Conservation (phyloP, 2,797 vertebrate genomes). For the Fistularia tabacaria region DNA sequence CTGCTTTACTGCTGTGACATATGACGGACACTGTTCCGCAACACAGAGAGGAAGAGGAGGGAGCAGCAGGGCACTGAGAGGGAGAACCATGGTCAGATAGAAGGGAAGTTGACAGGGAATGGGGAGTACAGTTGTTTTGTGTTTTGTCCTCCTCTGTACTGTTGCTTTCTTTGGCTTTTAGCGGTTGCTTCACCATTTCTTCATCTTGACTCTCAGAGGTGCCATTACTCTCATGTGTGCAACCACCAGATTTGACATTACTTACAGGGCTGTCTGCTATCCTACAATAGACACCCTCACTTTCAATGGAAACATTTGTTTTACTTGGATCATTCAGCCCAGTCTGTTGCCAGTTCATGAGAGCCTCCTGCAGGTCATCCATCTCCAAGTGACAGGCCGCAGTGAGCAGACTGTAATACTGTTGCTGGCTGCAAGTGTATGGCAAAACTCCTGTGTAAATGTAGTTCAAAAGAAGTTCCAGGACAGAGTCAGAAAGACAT, state of each 20-base stretch:
- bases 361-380: constrained; percentile 58
- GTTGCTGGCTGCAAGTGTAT: constrained; percentile 20
- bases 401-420: constrained; percentile 49
- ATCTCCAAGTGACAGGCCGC: constrained; percentile 71
- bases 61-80: constrained; percentile 2
- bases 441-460: constrained; percentile 71
- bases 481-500: constrained; percentile 55
- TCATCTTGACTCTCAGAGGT: constrained; percentile 8
- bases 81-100: neutral
- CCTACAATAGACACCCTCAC: constrained; percentile 4
- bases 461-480: constrained; percentile 64
- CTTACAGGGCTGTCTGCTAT: constrained; percentile 4
- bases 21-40: constrained; percentile 63
- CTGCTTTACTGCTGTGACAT: constrained; percentile 50
- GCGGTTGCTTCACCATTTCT: neutral
- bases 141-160: neutral
- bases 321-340: constrained; percentile 2
- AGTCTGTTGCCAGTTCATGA: constrained; percentile 32
- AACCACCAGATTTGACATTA: neutral
- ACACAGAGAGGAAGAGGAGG: constrained; percentile 18
- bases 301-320: neutral
- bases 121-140: neutral
- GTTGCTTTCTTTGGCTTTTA: neutral
- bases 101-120: neutral
- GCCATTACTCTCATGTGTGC: constrained; percentile 1